Evolutionary conservation across 2,888 invertebrate species (phyloP), one percentile per base, ranked within the genome.

Genomic region (Apoderus coryli): DNA sequence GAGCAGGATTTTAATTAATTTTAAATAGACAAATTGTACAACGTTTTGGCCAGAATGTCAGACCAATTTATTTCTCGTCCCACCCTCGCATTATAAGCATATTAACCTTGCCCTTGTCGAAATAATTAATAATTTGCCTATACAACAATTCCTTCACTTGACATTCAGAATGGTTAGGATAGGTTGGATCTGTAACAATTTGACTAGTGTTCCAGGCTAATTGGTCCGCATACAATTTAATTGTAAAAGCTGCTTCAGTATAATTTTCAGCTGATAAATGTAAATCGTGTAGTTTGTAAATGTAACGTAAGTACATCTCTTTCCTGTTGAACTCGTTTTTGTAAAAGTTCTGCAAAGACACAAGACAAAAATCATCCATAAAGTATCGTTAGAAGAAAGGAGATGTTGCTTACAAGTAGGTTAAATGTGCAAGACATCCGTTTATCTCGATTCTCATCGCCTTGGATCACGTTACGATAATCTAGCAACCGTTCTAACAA

Each of bases 351-450:
- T 85, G 64, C 16, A 58, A n/a, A 53, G 30, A 38, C 14, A 34
- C 16, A 22, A 29, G 11, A 4, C n/a, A 31, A 25, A 31, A 25
- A 15, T 31, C 2, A 3, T 10, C 7, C 10, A 12, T 25, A 24
- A 10, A 24, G 19, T 10, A 14, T 6, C 3, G 22, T 12, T 6
- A 9, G 9, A 3, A 25, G 11, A 13, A 24, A 29, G 4, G n/a
- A 16, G n/a, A 27, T 11, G 6, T 7, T 22, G 13, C 65, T 63
- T 57, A 84, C 85, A 55, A 93, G 64, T 40, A 95, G 64, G 59
- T 93, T 93, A 32, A 92, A 89, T 3, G 92, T 93, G 53, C 92
- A 93, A 1, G 89, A 88, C 90, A 93, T 93, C 36, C 89, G 66
- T 54, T 92, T 93, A 54, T 92, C 90, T 16, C 88, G 66, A 55